Evolutionary conservation across 2,797 vertebrate genomes (phyloP), one percentile per base, ranked within the genome.

Genomic region (Danio aesculapii): DNA sequence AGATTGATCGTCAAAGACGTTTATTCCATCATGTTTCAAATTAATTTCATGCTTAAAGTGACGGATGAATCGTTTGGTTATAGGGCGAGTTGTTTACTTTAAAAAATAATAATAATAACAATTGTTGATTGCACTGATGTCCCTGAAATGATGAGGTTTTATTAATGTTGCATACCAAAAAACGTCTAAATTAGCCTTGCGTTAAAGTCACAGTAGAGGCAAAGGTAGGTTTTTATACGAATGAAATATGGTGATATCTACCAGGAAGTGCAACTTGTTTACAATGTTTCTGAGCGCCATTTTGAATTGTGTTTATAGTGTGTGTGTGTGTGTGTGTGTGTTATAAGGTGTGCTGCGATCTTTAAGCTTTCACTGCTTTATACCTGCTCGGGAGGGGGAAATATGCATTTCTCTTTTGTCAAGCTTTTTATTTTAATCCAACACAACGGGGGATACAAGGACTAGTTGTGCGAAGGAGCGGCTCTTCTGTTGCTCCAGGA

Each of bases 111-210:
- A 72, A 47, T 81, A 70, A 66, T 30, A 30, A 30, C 3, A 30
- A 47, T n/a, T 55, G 75, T 73, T 44, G 67, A 81, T 81, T 86
- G 84, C 82, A 85, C 82, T 81, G 85, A 84, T 44, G 70, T 83
- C 72, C 79, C 68, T 75, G 55, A 73, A 63, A 82, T 75, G 68
- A 70, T 84, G 75, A 84, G 64, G 47, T 77, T 73, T 74, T 75
- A 61, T 53, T 66, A 74, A 70, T 57, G 61, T 69, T 41, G n/a
- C 59, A 83, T 78, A 86, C 79, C 79, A 86, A 84, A 84, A 84
- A 86, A 30, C 50, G 58, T 69, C 44, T 6, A 70, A 77, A 52
- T 81, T 46, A 50, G 66, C n/a, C 57, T 77, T 62, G 73, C 21
- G 71, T 55, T 77, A 67, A 7, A 75, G 9, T n/a, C 14, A 6